These are phyloP conservation scores for Galago senegalensis DNA, from an alignment of 2,797 vertebrate species.

Conservation along the genomic window DNA sequence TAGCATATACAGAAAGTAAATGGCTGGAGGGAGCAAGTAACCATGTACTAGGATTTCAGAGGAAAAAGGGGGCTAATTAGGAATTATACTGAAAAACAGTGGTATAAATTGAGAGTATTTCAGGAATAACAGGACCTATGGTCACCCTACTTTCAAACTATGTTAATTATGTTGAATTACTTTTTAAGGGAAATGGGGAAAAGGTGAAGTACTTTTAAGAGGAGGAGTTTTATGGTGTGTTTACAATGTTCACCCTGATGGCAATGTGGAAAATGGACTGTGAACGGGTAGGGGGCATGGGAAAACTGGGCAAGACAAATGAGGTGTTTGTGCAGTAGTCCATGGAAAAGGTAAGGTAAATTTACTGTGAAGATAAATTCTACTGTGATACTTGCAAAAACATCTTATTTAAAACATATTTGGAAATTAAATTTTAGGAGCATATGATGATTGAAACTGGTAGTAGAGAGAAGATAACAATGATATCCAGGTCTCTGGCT, in stretches of 20 bases:
- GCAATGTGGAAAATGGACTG: background rate
- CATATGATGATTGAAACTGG: background rate
- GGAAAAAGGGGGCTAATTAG: background rate
- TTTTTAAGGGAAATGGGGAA: background rate
- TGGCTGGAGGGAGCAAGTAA: background rate
- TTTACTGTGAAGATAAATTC: background rate
- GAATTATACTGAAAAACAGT: background rate
- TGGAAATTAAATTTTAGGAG: background rate
- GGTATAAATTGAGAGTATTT: background rate
- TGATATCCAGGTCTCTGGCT: no score
- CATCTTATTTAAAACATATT: background rate
- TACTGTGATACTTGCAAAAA: background rate
- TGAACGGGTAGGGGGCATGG: background rate
- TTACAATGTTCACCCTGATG: background rate
- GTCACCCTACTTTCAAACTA: background rate
- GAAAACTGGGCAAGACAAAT: background rate
- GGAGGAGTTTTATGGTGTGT: background rate
- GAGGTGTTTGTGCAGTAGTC: background rate
- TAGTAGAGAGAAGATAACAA: background rate
- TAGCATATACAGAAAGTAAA: background rate
- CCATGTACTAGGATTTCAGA: background rate
- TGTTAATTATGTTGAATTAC: background rate
- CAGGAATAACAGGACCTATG: background rate
- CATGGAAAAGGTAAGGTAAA: background rate
- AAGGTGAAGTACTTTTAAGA: background rate